Base-by-base conservation (phyloP, 37 sponge, comb jelly and placozoan genomes). In the Hexactinellida sp. region DNA sequence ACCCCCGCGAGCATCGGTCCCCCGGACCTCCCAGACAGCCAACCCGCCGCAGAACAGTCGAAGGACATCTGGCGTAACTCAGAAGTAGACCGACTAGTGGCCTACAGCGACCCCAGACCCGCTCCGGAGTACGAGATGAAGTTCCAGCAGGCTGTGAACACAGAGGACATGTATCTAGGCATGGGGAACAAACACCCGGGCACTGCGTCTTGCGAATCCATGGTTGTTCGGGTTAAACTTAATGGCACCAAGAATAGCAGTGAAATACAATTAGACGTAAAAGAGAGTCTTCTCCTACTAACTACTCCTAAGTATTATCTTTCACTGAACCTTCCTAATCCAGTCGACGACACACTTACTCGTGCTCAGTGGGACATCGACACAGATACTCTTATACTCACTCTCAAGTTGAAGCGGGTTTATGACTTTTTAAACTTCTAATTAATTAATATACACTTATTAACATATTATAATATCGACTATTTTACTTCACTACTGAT, bases 111-210 rank as follows among this genome's bases (percentile, higher is more conserved):
- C 85, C 88, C 90, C 9, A 87, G 96, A 41, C 91, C 91, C 35
- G 37, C 89, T 24, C 96, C 96, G 7, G 90, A 95, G 94, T 92
- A 96, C 88, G 91, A 96, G 0, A 54, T 92, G 86, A 37, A 90
- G 34, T 96, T 89, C 83, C 54, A 85, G 36, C 97, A 96, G 52
- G 82, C 89, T 38, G 93, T 96, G 0, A 36, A 83, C 0, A 37
- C 93, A 82, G 97, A 96, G 83, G 97, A 96, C 88, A 89, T 96
- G 41, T 96, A 87, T 82, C 88, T 96, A 21, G 94, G 94, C n/a
- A 92, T 96, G 97, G 89, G 91, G 24, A 54, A 38, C 37, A 94
- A 94, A 86, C 91, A 86, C 24, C 93, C 93, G 16, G 54, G 90
- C 35, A 92, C 97, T 55, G 91, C 97, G 16, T 88, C 88, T 10